phyloP scores from a whole-genome alignment of 2,888 invertebrate species.

The Melinaea marsaeus region DNA sequence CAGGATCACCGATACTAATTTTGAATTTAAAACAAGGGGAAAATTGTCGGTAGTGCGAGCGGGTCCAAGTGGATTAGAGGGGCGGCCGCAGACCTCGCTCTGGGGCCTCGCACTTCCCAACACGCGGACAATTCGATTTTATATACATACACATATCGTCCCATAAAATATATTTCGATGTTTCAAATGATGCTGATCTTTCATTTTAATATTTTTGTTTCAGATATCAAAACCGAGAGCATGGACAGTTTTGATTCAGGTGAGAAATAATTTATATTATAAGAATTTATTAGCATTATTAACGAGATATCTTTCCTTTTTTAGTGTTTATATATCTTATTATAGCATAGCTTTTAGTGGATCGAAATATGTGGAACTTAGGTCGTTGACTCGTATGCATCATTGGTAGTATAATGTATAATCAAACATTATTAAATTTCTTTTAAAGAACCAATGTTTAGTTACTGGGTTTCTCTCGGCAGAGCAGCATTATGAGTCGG shows the following conservation, averaged over 20 bases:
- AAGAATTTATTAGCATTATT: background rate
- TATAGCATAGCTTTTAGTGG: no score
- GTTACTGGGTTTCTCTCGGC: no score
- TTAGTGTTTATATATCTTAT: no score
- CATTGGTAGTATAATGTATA: no score
- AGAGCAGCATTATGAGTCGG: no score
- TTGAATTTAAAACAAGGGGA: slow-evolving; percentile 67
- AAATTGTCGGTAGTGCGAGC: slow-evolving; percentile 52
- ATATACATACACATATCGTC: background rate
- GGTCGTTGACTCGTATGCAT: no score
- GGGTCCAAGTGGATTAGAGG: slow-evolving; percentile 65
- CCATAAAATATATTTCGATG: no score
- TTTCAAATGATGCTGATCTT: background rate
- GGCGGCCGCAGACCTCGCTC: slow-evolving; percentile 48
- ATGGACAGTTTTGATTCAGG: slow-evolving; percentile 75
- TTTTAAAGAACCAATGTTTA: no score
- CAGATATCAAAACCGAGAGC: slow-evolving; percentile 73
- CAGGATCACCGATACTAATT: slow-evolving; percentile 65
- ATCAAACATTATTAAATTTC: no score
- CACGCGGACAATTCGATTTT: slow-evolving; percentile 10
- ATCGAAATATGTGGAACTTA: no score
- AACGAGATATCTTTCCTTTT: no score
- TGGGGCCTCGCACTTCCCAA: slow-evolving; percentile 22
- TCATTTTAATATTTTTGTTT: slow-evolving; percentile 44
- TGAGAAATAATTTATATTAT: slow-evolving; percentile 33